Base-by-base conservation (phyloP, 2,888 invertebrate species). In the Drosophila tanythrix region DNA sequence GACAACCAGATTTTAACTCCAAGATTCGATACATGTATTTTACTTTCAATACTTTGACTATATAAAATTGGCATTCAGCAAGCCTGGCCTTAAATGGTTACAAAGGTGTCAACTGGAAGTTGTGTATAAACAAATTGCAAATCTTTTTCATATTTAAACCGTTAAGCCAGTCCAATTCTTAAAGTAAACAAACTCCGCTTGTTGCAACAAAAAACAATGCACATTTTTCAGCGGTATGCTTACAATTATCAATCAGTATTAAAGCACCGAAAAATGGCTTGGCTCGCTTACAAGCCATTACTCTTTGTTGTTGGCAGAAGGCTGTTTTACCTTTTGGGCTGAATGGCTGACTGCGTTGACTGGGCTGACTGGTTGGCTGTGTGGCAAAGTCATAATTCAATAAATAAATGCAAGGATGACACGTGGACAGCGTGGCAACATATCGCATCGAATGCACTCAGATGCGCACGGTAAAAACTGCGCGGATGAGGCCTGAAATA, bases 341-440 rank as follows among this genome's bases (percentile, higher is more conserved):
- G 3, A 11, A 29, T 18, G 46, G 46, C 4, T 15, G 75, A 6
- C 52, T 25, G 59, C 21, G 21, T 7, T 25, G 10, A 7, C 7
- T 3, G 15, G 35, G n/a, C 1, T 56, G 56, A 0, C 5, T 15
- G 31, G 2, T 15, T 31, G 15, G 52, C 38, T 53, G 59, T 29
- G 46, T 46, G 53, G 65, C 78, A 78, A 64, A 80, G 84, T 83
- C 89, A 90, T 90, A 89, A 89, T 89, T 90, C 90, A 90, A 90
- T 89, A 90, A 90, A 90, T 90, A 90, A 90, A 90, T 90, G 88
- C 90, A 88, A 81, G 89, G 74, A 84, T 90, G 90, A 90, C 90
- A 89, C 81, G 86, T 85, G 84, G 89, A 90, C 91, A 90, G 83
- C 78, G 56, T 13, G 78, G 63, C 79, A 83, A 86, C 87, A 83